These are phyloP conservation scores for Ephialtes manifestator DNA, from an alignment of 2,888 invertebrate genomes.

Conservation along the genomic window DNA sequence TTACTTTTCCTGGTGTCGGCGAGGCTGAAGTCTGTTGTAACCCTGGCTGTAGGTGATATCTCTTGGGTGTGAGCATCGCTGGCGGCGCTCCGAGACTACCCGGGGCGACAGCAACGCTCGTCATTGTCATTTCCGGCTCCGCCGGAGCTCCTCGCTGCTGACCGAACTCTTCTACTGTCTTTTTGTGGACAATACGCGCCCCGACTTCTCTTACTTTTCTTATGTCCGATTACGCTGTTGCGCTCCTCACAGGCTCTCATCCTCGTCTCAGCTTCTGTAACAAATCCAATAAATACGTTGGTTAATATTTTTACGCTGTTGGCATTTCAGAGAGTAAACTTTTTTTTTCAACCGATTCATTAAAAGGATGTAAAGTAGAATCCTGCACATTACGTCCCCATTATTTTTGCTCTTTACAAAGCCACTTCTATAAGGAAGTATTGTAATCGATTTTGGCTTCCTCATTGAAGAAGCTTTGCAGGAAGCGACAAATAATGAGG, in stretches of 20 bases:
- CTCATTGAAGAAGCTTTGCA: no score
- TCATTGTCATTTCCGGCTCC: slow-evolving; percentile 85
- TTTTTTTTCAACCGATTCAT: background rate
- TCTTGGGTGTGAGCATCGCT: slow-evolving; percentile 83
- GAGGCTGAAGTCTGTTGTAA: slow-evolving; percentile 77
- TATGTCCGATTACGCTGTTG: slow-evolving; percentile 74
- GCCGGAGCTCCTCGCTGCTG: slow-evolving; percentile 75
- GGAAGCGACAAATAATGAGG: no score
- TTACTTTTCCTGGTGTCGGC: slow-evolving; percentile 81
- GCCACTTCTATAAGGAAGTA: no score
- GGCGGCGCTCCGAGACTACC: slow-evolving; percentile 83
- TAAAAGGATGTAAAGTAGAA: background rate
- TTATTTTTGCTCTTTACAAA: no score
- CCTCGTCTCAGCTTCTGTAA: slow-evolving; percentile 74
- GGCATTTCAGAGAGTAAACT: background rate
- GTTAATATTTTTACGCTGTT: background rate
- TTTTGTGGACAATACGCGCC: slow-evolving; percentile 45
- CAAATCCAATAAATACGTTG: background rate
- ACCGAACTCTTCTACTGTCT: slow-evolving; percentile 33
- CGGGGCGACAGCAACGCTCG: slow-evolving; percentile 85
- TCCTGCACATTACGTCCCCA: no score
- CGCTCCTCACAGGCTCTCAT: slow-evolving; percentile 77
- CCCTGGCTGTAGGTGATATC: slow-evolving; percentile 83
- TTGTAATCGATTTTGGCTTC: no score
- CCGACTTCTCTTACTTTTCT: slow-evolving; percentile 50